These are phyloP conservation scores for Loripinus fragilis DNA, from an alignment of 2,888 invertebrate genomes.

Conservation along the genomic window DNA sequence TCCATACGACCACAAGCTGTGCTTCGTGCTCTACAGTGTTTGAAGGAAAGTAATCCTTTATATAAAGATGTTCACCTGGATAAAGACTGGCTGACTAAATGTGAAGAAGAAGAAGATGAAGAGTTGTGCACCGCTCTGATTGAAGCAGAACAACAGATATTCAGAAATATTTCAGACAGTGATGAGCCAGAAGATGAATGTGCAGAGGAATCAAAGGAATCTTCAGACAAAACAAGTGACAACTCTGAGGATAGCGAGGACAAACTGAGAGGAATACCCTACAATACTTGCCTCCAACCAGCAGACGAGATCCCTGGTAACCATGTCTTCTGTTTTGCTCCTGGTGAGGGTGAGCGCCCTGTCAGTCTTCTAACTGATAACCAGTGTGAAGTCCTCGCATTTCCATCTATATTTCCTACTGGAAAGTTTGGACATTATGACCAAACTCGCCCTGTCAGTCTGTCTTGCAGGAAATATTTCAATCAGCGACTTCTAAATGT, in stretches of 20 bases:
- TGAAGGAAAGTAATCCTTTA: background rate
- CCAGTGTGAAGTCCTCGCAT: too few relatives aligned
- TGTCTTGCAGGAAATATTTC: background rate
- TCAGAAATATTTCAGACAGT: background rate
- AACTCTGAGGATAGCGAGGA: background rate
- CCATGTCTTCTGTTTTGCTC: background rate
- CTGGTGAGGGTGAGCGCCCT: too few relatives aligned
- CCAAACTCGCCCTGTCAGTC: background rate
- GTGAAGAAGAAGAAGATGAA: background rate
- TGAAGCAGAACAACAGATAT: background rate
- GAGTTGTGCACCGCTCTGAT: background rate
- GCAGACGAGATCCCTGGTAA: background rate
- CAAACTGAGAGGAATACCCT: background rate
- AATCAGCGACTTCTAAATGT: slow-evolving; percentile 19
- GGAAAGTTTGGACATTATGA: too few relatives aligned
- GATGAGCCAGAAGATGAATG: too few relatives aligned
- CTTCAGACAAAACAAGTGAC: background rate
- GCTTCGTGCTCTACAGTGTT: background rate
- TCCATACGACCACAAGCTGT: background rate
- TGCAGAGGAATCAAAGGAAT: too few relatives aligned
- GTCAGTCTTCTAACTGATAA: too few relatives aligned
- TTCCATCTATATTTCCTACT: too few relatives aligned
- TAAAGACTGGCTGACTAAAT: background rate
- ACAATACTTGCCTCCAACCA: too few relatives aligned
- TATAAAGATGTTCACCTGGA: background rate